A percentile compares a stretch with the other conserved stretches of the same genome.
Evolutionary conservation across 1,140 invertebrate genomes (phyloP).

Genomic region (Hormaphis cornu): DNA sequence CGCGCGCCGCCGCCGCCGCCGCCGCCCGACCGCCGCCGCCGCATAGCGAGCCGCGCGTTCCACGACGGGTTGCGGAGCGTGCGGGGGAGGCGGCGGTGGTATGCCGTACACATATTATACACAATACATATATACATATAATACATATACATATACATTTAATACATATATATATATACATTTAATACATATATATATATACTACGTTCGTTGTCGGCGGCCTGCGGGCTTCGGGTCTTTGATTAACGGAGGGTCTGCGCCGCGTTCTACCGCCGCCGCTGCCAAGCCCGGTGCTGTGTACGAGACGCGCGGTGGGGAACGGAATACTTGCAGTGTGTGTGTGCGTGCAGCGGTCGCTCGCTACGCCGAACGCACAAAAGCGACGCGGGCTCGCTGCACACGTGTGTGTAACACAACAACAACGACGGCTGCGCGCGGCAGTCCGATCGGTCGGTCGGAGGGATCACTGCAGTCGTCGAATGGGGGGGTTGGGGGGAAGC

Average conservation of each 20-base stretch:
- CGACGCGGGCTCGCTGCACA: neutral
- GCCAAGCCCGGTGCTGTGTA: too few species aligned
- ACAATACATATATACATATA: too few species aligned
- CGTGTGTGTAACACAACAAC: neutral
- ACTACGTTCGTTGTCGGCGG: neutral
- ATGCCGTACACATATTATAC: neutral
- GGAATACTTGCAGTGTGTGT: neutral
- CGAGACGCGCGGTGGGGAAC: too few species aligned
- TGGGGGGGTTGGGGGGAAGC: neutral
- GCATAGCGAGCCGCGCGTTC: neutral
- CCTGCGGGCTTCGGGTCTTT: constrained; percentile 25
- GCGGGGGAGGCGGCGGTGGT: neutral
- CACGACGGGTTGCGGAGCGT: neutral
- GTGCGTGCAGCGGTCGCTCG: neutral
- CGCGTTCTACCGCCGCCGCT: neutral
- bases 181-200: too few species aligned
- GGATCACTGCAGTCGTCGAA: neutral
- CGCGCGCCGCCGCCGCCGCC: neutral
- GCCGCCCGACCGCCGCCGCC: neutral
- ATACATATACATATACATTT: too few species aligned
- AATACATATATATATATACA: too few species aligned
- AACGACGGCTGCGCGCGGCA: too few species aligned
- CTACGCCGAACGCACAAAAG: neutral
- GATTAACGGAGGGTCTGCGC: constrained; percentile 26
- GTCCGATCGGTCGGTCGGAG: neutral